Conservation (phyloP, 1,140 invertebrate species). For the Cotesia vestalis region DNA sequence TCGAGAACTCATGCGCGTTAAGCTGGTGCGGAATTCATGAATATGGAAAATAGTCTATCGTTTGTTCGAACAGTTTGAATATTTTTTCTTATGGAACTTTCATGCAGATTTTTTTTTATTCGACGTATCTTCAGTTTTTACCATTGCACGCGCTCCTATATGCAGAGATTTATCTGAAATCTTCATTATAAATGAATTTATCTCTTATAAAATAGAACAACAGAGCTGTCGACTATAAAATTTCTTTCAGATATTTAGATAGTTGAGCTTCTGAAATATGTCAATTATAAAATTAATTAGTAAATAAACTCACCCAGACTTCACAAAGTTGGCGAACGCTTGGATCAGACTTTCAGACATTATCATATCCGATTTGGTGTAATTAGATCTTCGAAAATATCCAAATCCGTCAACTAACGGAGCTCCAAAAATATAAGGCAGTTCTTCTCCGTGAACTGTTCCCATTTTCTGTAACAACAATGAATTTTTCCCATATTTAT, state of each 20-base stretch:
- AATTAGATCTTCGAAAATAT: constrained; percentile 80
- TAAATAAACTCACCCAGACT: constrained; percentile 81
- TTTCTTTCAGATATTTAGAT: too few species aligned
- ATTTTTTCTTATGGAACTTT: constrained; percentile 32
- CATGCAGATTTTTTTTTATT: constrained; percentile 1
- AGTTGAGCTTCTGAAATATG: too few species aligned
- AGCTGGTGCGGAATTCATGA: constrained; percentile 16
- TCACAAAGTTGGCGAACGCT: constrained; percentile 89
- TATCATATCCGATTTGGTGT: constrained; percentile 80
- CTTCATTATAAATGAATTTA: not conserved
- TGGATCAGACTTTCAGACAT: constrained; percentile 88
- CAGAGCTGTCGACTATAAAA: not conserved
- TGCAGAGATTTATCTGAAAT: not conserved
- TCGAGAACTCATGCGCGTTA: constrained; percentile 21
- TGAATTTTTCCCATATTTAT: too few species aligned
- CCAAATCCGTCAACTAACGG: constrained; percentile 78
- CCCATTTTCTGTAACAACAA: constrained; percentile 76
- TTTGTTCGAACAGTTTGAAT: constrained; percentile 8
- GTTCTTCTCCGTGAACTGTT: constrained; percentile 88
- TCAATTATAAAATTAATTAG: not conserved
- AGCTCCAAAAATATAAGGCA: constrained; percentile 89
- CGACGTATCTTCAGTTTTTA: not conserved
- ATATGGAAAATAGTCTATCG: constrained; percentile 33
- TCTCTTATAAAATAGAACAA: too few species aligned
- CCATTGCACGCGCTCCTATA: not conserved